A percentile compares a stretch with the other conserved stretches of the same genome.
Conservation (phyloP, 2,888 invertebrate genomes). For the Perithous albicinctus region DNA sequence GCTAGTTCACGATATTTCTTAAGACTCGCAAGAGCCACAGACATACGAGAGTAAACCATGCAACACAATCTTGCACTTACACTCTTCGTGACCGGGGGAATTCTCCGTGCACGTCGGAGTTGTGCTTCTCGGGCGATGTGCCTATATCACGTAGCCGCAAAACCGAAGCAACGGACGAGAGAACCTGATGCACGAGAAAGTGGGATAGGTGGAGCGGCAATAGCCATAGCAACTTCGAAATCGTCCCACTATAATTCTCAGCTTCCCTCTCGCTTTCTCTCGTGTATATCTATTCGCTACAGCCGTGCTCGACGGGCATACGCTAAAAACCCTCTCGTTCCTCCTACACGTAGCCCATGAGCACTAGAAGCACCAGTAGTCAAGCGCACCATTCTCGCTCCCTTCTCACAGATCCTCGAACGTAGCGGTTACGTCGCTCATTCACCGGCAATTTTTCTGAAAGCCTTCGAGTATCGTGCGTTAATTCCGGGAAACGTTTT, state of each 20-base stretch:
- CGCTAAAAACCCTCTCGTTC: slow-evolving; percentile 25
- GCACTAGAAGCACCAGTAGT: slow-evolving; percentile 28
- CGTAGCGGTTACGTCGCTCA: slow-evolving; percentile 64
- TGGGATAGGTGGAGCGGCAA: slow-evolving; percentile 67
- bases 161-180: slow-evolving; percentile 21
- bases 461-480: slow-evolving; percentile 72
- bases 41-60: slow-evolving; percentile 15
- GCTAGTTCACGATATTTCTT: slow-evolving; percentile 23
- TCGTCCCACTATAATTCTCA: slow-evolving; percentile 52
- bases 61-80: slow-evolving; percentile 26
- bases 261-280: slow-evolving; percentile 17
- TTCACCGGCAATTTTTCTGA: slow-evolving; percentile 68
- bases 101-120: slow-evolving; percentile 27
- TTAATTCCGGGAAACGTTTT: slow-evolving; percentile 72
- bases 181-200: slow-evolving; percentile 40
- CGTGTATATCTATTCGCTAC: background rate
- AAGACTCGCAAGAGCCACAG: background rate
- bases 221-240: slow-evolving; percentile 67
- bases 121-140: slow-evolving; percentile 19
- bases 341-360: background rate
- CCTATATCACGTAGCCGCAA: slow-evolving; percentile 56
- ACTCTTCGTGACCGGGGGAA: slow-evolving; percentile 51
- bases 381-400: slow-evolving; percentile 33
- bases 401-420: slow-evolving; percentile 42
- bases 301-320: slow-evolving; percentile 19